Evolutionary conservation across 2,888 invertebrate genomes (phyloP).

Genomic region (Ephialtes manifestator): DNA sequence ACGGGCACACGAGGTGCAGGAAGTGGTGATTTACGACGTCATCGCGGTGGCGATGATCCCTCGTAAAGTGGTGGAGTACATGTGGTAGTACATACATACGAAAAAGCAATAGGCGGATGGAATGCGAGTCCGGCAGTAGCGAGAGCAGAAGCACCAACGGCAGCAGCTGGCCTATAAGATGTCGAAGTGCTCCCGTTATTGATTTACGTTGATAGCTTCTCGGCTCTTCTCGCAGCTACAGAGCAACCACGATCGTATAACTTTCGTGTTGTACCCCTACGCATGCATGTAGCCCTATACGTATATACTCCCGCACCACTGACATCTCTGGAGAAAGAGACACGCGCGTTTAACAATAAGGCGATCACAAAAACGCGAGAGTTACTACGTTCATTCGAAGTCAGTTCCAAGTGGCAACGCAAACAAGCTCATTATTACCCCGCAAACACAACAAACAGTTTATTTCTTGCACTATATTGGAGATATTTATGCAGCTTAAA

Average conservation of each 20-base stretch:
- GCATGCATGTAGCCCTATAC: not conserved
- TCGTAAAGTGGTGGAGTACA: constrained; percentile 73
- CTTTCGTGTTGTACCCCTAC: constrained; percentile 35
- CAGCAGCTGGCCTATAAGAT: constrained; percentile 82
- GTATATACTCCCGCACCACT: constrained; percentile 17
- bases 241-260: constrained; percentile 49
- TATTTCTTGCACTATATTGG: not conserved
- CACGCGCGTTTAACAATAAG: constrained; percentile 62
- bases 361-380: constrained; percentile 36
- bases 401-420: constrained; percentile 47
- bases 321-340: constrained; percentile 45
- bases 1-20: constrained; percentile 8
- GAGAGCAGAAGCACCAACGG: constrained; percentile 66
- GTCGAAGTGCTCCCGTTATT: constrained; percentile 83
- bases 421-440: constrained; percentile 65
- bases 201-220: constrained; percentile 84
- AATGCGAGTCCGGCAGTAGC: constrained; percentile 74
- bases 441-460: constrained; percentile 35
- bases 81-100: constrained; percentile 31
- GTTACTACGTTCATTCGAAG: constrained; percentile 44
- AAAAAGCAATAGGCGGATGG: constrained; percentile 75
- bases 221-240: constrained; percentile 65
- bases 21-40: constrained; percentile 77
- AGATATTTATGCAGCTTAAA: not conserved
- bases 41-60: constrained; percentile 73